phyloP scores from a whole-genome alignment of 2,888 invertebrate species.

The Torymus texanus region DNA sequence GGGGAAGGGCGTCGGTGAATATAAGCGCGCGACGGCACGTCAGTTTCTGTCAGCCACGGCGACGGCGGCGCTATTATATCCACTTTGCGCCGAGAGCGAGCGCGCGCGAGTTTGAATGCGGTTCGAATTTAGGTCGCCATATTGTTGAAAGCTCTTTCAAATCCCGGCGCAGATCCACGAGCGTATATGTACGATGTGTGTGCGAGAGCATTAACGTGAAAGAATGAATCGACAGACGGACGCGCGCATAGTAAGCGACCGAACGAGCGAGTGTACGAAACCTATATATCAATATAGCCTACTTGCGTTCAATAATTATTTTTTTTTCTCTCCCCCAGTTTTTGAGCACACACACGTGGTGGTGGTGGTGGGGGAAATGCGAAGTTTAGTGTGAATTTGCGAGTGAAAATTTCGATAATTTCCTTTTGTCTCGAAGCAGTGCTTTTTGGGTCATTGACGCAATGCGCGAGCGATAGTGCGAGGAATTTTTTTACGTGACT shows the following conservation, averaged over 20 bases:
- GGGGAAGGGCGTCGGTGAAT: slow-evolving; percentile 20
- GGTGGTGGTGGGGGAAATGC: too few relatives aligned
- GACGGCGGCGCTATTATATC: slow-evolving; percentile 52
- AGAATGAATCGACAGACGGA: slow-evolving; percentile 49
- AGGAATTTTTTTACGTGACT: slow-evolving; percentile 41
- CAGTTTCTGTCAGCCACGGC: slow-evolving; percentile 53
- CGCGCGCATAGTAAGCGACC: not conserved
- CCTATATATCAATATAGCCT: slow-evolving; percentile 43
- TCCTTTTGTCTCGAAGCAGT: slow-evolving; percentile 19
- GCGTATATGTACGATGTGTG: not conserved
- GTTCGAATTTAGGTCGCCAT: slow-evolving; percentile 58
- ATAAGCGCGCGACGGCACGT: slow-evolving; percentile 48
- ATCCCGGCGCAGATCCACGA: slow-evolving; percentile 46
- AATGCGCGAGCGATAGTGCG: slow-evolving; percentile 32
- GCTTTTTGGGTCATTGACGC: slow-evolving; percentile 55
- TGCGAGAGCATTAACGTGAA: slow-evolving; percentile 31
- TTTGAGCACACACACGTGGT: too few relatives aligned
- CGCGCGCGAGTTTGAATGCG: slow-evolving; percentile 52
- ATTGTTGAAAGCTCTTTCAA: slow-evolving; percentile 58
- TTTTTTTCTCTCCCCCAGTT: not conserved
- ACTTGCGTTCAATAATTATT: slow-evolving; percentile 36
- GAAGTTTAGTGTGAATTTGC: slow-evolving; percentile 1
- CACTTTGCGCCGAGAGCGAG: slow-evolving; percentile 38
- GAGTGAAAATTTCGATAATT: slow-evolving; percentile 49
- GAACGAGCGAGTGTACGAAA: not conserved